Evolutionary conservation across 2,888 invertebrate species (phyloP).

Genomic region (Lysandra bellargus): DNA sequence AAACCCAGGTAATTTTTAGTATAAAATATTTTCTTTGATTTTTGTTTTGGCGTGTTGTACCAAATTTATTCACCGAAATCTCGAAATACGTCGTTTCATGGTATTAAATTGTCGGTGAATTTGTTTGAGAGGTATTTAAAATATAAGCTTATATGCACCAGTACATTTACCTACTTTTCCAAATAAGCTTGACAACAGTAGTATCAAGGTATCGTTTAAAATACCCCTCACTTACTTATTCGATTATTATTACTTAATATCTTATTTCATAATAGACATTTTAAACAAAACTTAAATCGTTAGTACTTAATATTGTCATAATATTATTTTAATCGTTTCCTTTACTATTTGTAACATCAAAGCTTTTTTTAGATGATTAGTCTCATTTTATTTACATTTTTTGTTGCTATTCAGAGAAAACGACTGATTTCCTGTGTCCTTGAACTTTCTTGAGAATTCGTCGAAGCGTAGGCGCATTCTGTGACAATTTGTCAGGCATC

Average conservation of each 20-base stretch:
- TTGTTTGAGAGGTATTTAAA: no score
- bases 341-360: neutral
- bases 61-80: neutral
- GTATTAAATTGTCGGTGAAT: neutral
- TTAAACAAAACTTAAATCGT: neutral
- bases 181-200: neutral
- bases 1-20: constrained; percentile 59
- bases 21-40: neutral
- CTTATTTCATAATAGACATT: neutral
- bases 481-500: constrained; percentile 17
- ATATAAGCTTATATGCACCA: no score
- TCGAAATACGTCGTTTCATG: neutral
- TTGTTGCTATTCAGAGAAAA: neutral
- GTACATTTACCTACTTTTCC: neutral
- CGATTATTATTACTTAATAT: neutral
- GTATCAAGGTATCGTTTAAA: neutral
- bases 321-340: neutral
- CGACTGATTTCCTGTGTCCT: constrained; percentile 11
- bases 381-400: neutral
- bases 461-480: constrained; percentile 13
- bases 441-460: constrained; percentile 13
- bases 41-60: neutral
- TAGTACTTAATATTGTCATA: neutral
- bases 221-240: neutral
- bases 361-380: neutral